These are phyloP conservation scores for Osmerus mordax DNA, from an alignment of 2,113 vertebrate genomes.

Conservation along the genomic window DNA sequence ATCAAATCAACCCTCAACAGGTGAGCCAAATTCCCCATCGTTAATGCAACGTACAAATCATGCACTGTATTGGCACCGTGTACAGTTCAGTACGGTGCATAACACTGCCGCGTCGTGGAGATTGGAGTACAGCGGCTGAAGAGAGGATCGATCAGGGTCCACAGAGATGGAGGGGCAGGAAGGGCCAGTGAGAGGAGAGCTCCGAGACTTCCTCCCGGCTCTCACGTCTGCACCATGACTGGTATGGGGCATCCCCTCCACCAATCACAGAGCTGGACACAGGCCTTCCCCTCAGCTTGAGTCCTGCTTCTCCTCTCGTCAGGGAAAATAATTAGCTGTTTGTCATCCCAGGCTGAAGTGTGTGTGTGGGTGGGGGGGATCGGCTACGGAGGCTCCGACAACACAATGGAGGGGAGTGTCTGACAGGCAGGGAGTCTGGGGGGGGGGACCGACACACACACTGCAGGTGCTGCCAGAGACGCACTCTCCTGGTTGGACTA, in stretches of 20 bases:
- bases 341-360: constrained; percentile 66
- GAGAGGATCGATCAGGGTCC: constrained; percentile 16
- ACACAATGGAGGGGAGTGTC: constrained; percentile 40
- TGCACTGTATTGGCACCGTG: too few relatives aligned
- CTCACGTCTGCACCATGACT: too few relatives aligned
- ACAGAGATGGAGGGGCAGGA: not conserved
- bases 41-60: too few relatives aligned
- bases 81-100: too few relatives aligned
- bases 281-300: constrained; percentile 68
- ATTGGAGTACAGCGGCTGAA: constrained; percentile 44
- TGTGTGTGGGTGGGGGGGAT: constrained; percentile 46
- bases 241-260: constrained; percentile 38
- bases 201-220: too few relatives aligned
- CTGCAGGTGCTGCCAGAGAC: constrained; percentile 39
- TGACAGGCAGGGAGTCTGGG: not conserved
- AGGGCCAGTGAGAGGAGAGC: not conserved
- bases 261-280: constrained; percentile 68
- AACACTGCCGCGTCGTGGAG: constrained; percentile 7
- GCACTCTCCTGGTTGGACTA: not conserved
- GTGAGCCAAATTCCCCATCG: too few relatives aligned
- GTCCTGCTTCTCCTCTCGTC: constrained; percentile 60
- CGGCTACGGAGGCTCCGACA: constrained; percentile 31
- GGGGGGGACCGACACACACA: not conserved
- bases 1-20: too few relatives aligned
- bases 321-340: constrained; percentile 78